Conservation (phyloP, 2,888 invertebrate species). For the Cordilura impudica region DNA sequence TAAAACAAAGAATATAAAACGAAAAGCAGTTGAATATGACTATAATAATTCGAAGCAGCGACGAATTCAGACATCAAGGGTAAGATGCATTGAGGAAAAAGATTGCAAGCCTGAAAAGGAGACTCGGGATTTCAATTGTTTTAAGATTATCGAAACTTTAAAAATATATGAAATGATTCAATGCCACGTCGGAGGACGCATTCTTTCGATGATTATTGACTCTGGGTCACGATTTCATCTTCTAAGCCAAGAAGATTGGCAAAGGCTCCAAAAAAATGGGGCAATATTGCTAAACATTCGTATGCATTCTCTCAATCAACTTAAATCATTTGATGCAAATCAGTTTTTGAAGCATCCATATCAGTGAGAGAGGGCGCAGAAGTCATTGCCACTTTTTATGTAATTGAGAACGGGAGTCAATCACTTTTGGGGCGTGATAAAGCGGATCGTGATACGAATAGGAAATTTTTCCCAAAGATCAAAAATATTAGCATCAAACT, state of each 20-base stretch:
- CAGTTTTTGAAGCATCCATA: too few species aligned
- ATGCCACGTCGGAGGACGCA: not conserved
- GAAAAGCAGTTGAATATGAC: not conserved
- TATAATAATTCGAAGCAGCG: not conserved
- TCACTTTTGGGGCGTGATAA: slow-evolving; percentile 31
- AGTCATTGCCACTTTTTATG: too few species aligned
- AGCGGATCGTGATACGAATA: not conserved
- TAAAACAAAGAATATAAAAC: slow-evolving; percentile 20
- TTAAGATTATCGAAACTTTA: not conserved
- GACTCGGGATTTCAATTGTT: slow-evolving; percentile 6
- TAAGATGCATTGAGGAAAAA: too few species aligned
- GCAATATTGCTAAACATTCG: not conserved
- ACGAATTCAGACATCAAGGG: too few species aligned
- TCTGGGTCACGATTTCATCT: slow-evolving; percentile 41
- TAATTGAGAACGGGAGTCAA: too few species aligned
- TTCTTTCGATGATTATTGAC: slow-evolving; percentile 36
- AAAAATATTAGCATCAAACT: not conserved
- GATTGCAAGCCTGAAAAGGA: not conserved
- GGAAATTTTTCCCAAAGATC: not conserved
- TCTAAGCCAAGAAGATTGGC: slow-evolving; percentile 16
- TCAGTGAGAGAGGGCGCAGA: not conserved
- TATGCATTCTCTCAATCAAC: not conserved
- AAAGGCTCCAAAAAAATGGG: too few species aligned
- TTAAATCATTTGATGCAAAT: too few species aligned
- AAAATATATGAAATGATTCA: slow-evolving; percentile 14